A percentile compares a stretch with the other conserved stretches of the same genome.
phyloP scores from a whole-genome alignment of 2,113 vertebrate species.

The Bos javanicus region DNA sequence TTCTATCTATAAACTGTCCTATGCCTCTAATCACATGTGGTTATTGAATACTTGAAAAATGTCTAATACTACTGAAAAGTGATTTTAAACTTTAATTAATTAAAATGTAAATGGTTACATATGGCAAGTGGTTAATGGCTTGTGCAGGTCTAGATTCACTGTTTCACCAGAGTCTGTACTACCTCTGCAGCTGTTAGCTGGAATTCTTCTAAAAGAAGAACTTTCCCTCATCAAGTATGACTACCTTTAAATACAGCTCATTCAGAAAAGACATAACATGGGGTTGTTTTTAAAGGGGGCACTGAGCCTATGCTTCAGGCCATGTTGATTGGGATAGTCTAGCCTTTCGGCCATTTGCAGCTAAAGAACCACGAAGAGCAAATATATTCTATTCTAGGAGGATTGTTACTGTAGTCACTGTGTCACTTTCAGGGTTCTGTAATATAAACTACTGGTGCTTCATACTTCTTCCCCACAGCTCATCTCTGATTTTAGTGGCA shows the following conservation, averaged over 20 bases:
- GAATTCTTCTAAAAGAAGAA: neutral
- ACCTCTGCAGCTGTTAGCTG: neutral
- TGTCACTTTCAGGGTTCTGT: neutral
- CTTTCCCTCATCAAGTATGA: neutral
- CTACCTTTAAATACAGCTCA: neutral
- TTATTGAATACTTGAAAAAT: neutral
- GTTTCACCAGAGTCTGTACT: neutral
- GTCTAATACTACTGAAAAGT: neutral
- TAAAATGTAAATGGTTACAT: neutral
- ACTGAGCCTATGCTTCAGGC: neutral
- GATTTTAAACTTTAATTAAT: neutral
- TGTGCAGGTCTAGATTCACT: neutral
- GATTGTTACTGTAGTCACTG: neutral
- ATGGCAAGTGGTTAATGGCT: neutral
- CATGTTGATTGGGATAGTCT: neutral
- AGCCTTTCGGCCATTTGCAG: neutral
- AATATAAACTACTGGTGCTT: neutral
- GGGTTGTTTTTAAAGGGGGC: neutral
- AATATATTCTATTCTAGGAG: neutral
- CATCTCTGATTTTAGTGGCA: neutral
- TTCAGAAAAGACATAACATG: neutral
- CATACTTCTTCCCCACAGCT: neutral
- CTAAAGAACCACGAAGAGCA: neutral
- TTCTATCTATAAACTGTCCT: neutral
- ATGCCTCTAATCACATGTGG: neutral